A percentile compares a stretch with the other conserved stretches of the same genome.
These are phyloP conservation scores for Drosophila pachea DNA, from an alignment of 1,140 invertebrate genomes.

Conservation along the genomic window DNA sequence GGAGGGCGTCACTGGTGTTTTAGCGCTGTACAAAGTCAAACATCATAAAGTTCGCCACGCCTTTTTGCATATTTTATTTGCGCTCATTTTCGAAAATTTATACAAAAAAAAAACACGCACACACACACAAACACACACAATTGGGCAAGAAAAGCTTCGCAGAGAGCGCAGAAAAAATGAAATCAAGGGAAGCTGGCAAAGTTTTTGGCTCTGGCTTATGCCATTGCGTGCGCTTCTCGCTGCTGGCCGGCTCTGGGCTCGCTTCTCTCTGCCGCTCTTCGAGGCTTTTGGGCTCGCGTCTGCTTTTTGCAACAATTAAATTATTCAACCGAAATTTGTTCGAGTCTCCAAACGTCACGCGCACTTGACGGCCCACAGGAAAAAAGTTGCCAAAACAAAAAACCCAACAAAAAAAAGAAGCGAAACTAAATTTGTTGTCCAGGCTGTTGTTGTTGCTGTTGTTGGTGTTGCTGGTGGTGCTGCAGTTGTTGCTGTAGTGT, in stretches of 20 bases:
- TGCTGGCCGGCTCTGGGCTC: background rate
- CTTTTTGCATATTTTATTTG: constrained; percentile 78
- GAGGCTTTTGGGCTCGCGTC: constrained; percentile 45
- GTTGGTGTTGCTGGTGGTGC: constrained; percentile 18
- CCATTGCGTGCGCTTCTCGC: constrained; percentile 42
- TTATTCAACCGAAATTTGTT: constrained; percentile 73
- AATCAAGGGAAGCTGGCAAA: constrained; percentile 31
- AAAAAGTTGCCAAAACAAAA: constrained; percentile 29
- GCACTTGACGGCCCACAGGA: constrained; percentile 63
- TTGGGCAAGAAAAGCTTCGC: constrained; percentile 10
- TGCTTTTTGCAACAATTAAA: constrained; percentile 69
- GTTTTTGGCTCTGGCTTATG: constrained; percentile 45
- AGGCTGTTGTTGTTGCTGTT: constrained; percentile 40
- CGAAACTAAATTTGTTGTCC: constrained; percentile 56
- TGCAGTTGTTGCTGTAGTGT: constrained; percentile 51
- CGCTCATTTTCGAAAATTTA: constrained; percentile 64
- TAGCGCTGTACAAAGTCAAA: constrained; percentile 71
- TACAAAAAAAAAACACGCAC: constrained; percentile 12
- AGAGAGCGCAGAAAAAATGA: background rate
- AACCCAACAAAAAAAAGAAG: constrained; percentile 34
- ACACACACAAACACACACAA: too few species aligned
- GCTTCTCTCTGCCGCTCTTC: background rate
- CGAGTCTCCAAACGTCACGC: constrained; percentile 71
- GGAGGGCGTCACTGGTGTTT: constrained; percentile 28
- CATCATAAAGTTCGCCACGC: constrained; percentile 76